Evolutionary conservation across 2,113 vertebrate species (phyloP), one percentile per base, ranked within the genome.

Genomic region (Oxyruncus cristatus): DNA sequence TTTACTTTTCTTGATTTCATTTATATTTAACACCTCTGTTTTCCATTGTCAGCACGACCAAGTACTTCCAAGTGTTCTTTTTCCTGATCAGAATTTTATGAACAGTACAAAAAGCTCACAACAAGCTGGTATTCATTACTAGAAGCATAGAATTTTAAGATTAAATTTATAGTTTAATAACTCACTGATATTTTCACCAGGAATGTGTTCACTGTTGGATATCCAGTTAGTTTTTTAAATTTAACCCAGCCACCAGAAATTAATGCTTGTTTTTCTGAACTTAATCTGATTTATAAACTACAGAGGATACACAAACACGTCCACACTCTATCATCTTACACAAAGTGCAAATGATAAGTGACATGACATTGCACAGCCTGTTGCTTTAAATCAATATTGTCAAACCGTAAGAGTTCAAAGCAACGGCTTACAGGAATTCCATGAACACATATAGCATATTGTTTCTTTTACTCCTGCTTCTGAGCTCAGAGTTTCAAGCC

Each of bases 81-180:
- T 91, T 92, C 78, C 78, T 55, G 63, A 87, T 73, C 85, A 90
- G 56, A 95, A 80, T 52, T 75, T 61, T 78, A 66, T 70, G 73
- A 94, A 92, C 55, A 74, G 35, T 53, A 70, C 22, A 85, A 66
- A 90, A 89, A 92, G 11, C 33, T 85, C 68, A 75, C 23, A 93
- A 33, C 32, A 96, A 68, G 73, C 65, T 92, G 75, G 65, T 70
- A 61, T 73, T 79, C 91, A 93, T 97, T 95, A 94, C 56, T 50
- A 66, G 65, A 86, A 86, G 49, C 62, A 77, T 5, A 92, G 53
- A 61, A 91, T 87, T 92, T 93, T 95, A 93, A 90, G 85, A 92
- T 93, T 83, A 88, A 96, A 92, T 97, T 96, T 97, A 95, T 85
- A 86, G 88, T 74, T 95, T 94, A 96, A 96, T 96, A 93, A 94